Conservation (phyloP, 2,888 invertebrate genomes). For the Baccha elongata region DNA sequence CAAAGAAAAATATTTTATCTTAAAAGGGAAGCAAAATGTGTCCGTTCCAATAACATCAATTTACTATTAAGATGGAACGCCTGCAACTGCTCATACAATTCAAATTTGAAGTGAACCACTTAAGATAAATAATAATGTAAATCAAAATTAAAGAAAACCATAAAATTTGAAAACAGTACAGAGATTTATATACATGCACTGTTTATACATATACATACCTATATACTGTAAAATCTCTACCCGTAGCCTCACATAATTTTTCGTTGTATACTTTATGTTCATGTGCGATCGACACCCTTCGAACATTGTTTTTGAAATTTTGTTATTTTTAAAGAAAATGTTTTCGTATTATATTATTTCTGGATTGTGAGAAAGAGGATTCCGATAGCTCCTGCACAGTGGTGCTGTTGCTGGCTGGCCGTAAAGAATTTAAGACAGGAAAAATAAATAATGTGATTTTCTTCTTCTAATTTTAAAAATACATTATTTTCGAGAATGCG, state of each 20-base stretch:
- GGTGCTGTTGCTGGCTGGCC: not conserved
- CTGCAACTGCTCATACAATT: constrained; percentile 48
- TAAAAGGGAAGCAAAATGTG: not conserved
- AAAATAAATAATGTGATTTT: constrained; percentile 25
- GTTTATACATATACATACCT: too few species aligned
- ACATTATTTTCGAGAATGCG: constrained; percentile 25
- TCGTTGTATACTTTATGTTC: not conserved
- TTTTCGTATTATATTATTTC: constrained; percentile 33
- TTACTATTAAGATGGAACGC: constrained; percentile 15
- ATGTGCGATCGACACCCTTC: constrained; percentile 64
- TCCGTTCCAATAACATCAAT: not conserved
- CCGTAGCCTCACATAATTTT: not conserved
- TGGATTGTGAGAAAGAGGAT: constrained; percentile 20
- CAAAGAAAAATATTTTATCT: not conserved
- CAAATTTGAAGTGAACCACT: constrained; percentile 65
- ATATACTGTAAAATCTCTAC: not conserved
- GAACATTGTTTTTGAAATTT: constrained; percentile 56
- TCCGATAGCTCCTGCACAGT: not conserved
- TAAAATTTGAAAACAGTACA: constrained; percentile 18
- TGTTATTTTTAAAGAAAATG: constrained; percentile 61
- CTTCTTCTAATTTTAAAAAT: constrained; percentile 55
- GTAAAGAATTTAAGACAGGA: constrained; percentile 6
- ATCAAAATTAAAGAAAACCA: constrained; percentile 36
- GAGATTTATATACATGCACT: too few species aligned
- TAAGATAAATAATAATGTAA: constrained; percentile 60